Evolutionary conservation across 2,113 vertebrate genomes (phyloP).

Genomic region (Probosciger aterrimus): DNA sequence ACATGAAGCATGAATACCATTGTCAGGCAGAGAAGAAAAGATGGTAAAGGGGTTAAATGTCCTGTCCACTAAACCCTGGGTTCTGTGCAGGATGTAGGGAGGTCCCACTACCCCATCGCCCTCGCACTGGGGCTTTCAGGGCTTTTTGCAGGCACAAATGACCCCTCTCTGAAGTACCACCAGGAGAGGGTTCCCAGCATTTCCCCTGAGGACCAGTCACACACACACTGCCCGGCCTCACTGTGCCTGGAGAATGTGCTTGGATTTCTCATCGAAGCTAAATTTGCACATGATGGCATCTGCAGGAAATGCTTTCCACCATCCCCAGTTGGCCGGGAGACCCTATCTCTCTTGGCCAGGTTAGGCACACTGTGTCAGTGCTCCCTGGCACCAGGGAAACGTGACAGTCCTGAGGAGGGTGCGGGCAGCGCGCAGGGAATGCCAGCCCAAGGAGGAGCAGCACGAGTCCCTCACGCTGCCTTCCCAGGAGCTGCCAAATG

Average conservation of each 20-base stretch:
- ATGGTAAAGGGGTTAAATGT: not conserved
- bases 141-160: not conserved
- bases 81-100: not conserved
- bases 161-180: not conserved
- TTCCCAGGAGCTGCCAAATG: not conserved
- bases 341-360: conserved; percentile 21
- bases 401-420: not conserved
- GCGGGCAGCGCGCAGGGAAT: not conserved
- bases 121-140: not conserved
- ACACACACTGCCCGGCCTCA: not conserved
- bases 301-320: conserved; percentile 39
- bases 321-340: not conserved
- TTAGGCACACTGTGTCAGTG: conserved; percentile 1
- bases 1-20: not conserved
- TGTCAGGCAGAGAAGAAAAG: not conserved
- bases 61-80: not conserved
- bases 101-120: not conserved
- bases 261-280: conserved; percentile 32
- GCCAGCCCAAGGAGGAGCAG: not conserved
- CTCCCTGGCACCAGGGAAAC: not conserved
- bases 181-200: not conserved
- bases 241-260: conserved; percentile 1
- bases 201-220: fast-evolving
- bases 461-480: fast-evolving
- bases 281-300: conserved; percentile 44